Evolutionary conservation across 2,797 vertebrate species (phyloP).

Genomic region (Chaunax sp.): DNA sequence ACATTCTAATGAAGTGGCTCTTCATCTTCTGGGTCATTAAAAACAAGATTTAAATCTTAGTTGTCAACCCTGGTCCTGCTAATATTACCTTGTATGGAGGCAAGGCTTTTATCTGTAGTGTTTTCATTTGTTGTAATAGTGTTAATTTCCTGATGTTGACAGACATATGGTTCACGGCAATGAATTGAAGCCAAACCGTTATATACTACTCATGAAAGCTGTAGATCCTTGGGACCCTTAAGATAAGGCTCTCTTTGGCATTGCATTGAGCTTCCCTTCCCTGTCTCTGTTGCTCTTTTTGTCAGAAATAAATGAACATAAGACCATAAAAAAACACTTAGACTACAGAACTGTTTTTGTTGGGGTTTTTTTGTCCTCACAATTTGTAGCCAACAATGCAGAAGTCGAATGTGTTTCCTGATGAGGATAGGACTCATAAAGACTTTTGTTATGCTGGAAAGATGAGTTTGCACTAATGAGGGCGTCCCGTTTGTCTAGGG

Average conservation of each 20-base stretch:
- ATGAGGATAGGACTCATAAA: background rate
- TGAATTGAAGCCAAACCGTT: constrained; percentile 32
- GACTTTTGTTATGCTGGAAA: background rate
- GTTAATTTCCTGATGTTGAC: constrained; percentile 53
- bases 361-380: no score
- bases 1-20: constrained; percentile 45
- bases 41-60: constrained; percentile 63
- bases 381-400: no score
- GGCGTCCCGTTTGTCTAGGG: background rate
- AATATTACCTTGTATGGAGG: constrained; percentile 34
- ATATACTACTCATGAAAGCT: constrained; percentile 5
- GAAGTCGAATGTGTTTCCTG: no score
- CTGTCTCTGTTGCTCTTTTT: background rate
- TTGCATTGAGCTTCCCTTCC: background rate
- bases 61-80: constrained; percentile 49
- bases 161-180: constrained; percentile 25
- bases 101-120: constrained; percentile 44
- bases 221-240: constrained; percentile 13
- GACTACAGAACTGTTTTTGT: constrained; percentile 1
- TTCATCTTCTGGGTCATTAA: constrained; percentile 63
- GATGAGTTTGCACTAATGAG: background rate
- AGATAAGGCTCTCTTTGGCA: constrained; percentile 3
- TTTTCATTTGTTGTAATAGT: constrained; percentile 51
- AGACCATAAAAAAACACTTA: no score
- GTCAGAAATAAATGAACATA: no score